Evolutionary conservation across 2,888 invertebrate genomes (phyloP).

Genomic region (Acrobasis consociella): DNA sequence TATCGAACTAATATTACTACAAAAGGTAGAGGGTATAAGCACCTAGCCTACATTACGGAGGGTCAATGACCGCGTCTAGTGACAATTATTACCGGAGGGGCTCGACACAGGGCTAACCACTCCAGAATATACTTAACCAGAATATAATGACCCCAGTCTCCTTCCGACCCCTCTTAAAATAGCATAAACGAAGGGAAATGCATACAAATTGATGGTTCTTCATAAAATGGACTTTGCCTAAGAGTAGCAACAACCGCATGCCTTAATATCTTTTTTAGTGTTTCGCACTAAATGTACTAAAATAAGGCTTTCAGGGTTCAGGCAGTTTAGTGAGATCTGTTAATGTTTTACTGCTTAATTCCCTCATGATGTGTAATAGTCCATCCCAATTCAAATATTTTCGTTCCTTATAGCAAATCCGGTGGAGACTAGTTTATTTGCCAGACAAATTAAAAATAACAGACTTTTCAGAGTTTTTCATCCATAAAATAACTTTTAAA

Average conservation of each 20-base stretch:
- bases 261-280: constrained; percentile 48
- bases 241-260: constrained; percentile 42
- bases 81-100: constrained; percentile 63
- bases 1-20: constrained; percentile 2
- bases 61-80: constrained; percentile 59
- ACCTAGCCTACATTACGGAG: constrained; percentile 40
- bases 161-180: constrained; percentile 17
- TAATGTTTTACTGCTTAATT: constrained; percentile 22
- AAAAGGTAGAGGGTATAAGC: constrained; percentile 1
- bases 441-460: too few species aligned
- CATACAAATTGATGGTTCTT: constrained; percentile 28
- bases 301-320: constrained; percentile 32
- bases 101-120: constrained; percentile 48
- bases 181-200: constrained; percentile 11
- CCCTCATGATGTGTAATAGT: not conserved
- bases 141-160: constrained; percentile 35
- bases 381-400: not conserved
- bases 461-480: too few species aligned
- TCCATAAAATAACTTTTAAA: too few species aligned
- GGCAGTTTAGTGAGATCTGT: constrained; percentile 7
- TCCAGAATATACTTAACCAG: constrained; percentile 39
- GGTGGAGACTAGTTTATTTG: too few species aligned
- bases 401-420: too few species aligned
- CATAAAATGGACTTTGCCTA: constrained; percentile 35
- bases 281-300: constrained; percentile 41